Evolutionary conservation across 2,888 invertebrate genomes (phyloP).

Genomic region (Augochlorella aurata): DNA sequence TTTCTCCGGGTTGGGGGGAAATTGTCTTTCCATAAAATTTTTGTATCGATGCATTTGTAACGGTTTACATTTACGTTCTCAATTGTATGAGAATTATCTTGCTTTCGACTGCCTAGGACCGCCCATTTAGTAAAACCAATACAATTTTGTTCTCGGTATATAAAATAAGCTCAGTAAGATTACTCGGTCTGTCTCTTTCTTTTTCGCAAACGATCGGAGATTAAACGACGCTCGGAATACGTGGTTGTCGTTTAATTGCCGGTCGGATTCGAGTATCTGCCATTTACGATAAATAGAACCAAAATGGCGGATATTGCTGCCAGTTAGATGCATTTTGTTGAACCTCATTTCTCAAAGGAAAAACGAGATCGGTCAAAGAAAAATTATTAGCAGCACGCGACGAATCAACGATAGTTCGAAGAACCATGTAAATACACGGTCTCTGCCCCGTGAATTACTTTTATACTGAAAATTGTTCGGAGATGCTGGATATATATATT

Average conservation of each 20-base stretch:
- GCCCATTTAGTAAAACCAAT: constrained; percentile 36
- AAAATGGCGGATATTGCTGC: neutral
- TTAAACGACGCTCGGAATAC: neutral
- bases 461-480: constrained; percentile 47
- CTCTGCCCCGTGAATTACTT: constrained; percentile 30
- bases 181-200: neutral
- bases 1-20: neutral
- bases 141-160: neutral
- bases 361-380: constrained; percentile 20
- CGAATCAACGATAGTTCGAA: constrained; percentile 28
- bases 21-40: neutral
- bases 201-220: neutral
- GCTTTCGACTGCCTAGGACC: neutral
- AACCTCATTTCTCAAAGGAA: neutral
- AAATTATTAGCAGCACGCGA: constrained; percentile 52
- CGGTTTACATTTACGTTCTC: neutral
- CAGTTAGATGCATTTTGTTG: neutral
- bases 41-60: neutral
- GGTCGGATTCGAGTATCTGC: constrained; percentile 26
- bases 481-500: constrained; percentile 35
- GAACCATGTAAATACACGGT: constrained; percentile 42
- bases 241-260: constrained; percentile 28
- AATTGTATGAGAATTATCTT: constrained; percentile 7
- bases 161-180: constrained; percentile 4
- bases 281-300: constrained; percentile 12